Evolutionary conservation across 2,888 invertebrate genomes (phyloP).

Genomic region (Chironomus riparius): DNA sequence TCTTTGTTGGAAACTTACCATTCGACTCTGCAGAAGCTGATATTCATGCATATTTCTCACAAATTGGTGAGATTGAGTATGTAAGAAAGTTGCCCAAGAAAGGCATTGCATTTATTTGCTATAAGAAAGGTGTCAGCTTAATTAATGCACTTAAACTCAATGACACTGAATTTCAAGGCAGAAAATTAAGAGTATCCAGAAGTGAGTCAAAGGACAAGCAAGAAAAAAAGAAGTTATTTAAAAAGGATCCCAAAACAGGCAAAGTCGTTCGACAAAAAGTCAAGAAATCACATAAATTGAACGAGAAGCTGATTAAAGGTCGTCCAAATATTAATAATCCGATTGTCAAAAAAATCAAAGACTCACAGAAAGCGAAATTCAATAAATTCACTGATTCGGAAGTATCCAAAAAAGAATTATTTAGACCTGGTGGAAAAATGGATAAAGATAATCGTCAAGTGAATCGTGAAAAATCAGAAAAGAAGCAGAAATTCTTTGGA

Average conservation of each 20-base stretch:
- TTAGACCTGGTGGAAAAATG: constrained; percentile 14
- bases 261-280: constrained; percentile 26
- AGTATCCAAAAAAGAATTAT: constrained; percentile 20
- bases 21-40: constrained; percentile 38
- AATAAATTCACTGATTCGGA: constrained; percentile 22
- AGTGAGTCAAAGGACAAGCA: constrained; percentile 24
- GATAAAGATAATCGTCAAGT: constrained; percentile 17
- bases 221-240: constrained; percentile 15
- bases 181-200: constrained; percentile 7
- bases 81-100: constrained; percentile 38
- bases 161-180: not conserved
- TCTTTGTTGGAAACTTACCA: constrained; percentile 41
- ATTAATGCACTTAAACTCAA: constrained; percentile 1
- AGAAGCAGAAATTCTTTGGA: constrained; percentile 15
- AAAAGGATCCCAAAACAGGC: constrained; percentile 25
- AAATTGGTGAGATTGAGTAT: constrained; percentile 41
- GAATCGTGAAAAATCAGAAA: not conserved
- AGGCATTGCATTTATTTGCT: constrained; percentile 39
- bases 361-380: constrained; percentile 25
- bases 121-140: constrained; percentile 32
- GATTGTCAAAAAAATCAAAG: constrained; percentile 21
- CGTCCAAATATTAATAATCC: constrained; percentile 27
- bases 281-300: constrained; percentile 27
- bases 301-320: constrained; percentile 18
- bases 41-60: constrained; percentile 38